A percentile compares a stretch with the other conserved stretches of the same genome.
These are phyloP conservation scores for Acromyrmex heyeri DNA, from an alignment of 1,140 invertebrate species.

Conservation along the genomic window DNA sequence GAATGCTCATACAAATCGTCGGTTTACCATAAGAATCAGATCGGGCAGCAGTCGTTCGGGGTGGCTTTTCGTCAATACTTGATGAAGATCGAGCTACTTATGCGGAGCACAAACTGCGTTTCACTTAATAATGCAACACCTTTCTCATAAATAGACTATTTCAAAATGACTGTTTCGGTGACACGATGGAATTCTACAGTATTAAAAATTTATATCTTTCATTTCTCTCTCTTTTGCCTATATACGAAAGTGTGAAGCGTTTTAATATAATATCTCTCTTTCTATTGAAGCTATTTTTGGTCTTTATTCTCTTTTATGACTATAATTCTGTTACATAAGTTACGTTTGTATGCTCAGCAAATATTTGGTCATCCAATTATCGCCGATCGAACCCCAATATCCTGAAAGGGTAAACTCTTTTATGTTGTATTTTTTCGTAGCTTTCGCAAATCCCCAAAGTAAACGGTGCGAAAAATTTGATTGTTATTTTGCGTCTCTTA, in stretches of 20 bases:
- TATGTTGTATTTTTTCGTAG: background rate
- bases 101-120: slow-evolving; percentile 46
- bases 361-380: slow-evolving; percentile 72
- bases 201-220: slow-evolving; percentile 41
- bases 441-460: slow-evolving; percentile 27
- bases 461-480: background rate
- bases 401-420: slow-evolving; percentile 22
- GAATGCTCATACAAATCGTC: slow-evolving; percentile 80
- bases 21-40: slow-evolving; percentile 78
- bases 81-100: slow-evolving; percentile 62
- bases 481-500: slow-evolving; percentile 1
- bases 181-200: slow-evolving; percentile 19
- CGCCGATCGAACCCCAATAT: background rate
- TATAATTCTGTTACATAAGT: slow-evolving; percentile 44
- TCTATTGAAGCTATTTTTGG: background rate
- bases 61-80: slow-evolving; percentile 79
- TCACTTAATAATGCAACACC: slow-evolving; percentile 64
- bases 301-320: background rate
- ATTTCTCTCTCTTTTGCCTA: background rate
- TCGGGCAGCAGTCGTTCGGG: slow-evolving; percentile 57
- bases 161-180: slow-evolving; percentile 16
- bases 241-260: background rate
- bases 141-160: slow-evolving; percentile 48
- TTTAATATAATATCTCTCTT: slow-evolving; percentile 23
- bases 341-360: slow-evolving; percentile 22